Evolutionary conservation across 2,113 vertebrate species (phyloP).

Genomic region (Mobula hypostoma): DNA sequence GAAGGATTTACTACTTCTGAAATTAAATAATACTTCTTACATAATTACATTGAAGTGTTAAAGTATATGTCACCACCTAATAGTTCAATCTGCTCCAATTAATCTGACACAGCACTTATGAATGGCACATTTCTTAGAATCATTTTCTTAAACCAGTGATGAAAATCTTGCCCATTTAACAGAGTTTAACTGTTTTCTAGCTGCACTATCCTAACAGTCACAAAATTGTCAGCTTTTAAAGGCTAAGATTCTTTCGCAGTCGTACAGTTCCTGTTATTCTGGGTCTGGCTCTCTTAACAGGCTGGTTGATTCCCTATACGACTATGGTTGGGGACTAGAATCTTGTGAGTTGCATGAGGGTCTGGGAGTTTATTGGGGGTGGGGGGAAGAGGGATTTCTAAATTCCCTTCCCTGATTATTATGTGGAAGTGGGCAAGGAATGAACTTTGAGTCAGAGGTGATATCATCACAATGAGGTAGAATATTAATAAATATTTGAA

Average conservation of each 20-base stretch:
- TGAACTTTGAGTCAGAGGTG: not conserved
- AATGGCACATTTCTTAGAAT: conserved; percentile 25
- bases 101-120: not conserved
- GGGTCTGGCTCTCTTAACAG: not conserved
- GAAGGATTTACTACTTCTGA: conserved; percentile 7
- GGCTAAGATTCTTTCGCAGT: not conserved
- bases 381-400: not conserved
- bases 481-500: not conserved
- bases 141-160: conserved; percentile 9
- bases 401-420: not conserved
- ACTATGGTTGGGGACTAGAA: not conserved
- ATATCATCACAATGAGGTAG: not conserved
- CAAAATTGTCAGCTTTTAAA: not conserved
- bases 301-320: not conserved
- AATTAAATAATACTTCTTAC: conserved; percentile 11
- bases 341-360: not conserved
- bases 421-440: not conserved
- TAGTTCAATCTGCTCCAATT: conserved; percentile 19
- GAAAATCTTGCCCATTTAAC: not conserved
- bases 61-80: not conserved
- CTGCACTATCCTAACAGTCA: not conserved
- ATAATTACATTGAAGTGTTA: conserved; percentile 27
- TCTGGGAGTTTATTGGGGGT: too few relatives aligned
- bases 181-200: not conserved
- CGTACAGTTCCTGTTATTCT: not conserved